Evolutionary conservation across 2,888 invertebrate genomes (phyloP).

Genomic region (Oscheius sp.): DNA sequence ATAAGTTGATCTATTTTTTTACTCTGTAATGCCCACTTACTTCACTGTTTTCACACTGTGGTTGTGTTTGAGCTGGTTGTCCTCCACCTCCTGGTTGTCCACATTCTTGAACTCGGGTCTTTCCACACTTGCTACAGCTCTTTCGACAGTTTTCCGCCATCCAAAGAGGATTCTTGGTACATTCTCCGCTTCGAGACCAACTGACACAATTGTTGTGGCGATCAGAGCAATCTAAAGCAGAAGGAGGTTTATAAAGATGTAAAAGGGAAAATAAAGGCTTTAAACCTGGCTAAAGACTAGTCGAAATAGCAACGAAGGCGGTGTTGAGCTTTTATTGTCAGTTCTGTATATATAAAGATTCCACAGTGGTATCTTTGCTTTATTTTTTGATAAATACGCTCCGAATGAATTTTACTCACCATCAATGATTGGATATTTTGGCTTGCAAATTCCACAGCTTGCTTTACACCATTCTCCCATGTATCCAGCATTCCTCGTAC

Average conservation of each 20-base stretch:
- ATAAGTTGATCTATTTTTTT: too few species aligned
- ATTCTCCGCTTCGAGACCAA: conserved; percentile 57
- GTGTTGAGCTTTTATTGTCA: too few species aligned
- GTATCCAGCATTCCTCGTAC: conserved; percentile 57
- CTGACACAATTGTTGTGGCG: conserved; percentile 47
- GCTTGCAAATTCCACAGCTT: conserved; percentile 54
- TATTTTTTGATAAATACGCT: too few species aligned
- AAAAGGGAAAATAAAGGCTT: too few species aligned
- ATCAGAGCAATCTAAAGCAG: conserved; percentile 56
- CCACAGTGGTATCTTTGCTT: too few species aligned
- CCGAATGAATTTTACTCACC: conserved; percentile 11
- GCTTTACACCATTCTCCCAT: conserved; percentile 64
- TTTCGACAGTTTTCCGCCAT: conserved; percentile 65
- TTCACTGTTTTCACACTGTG: conserved; percentile 18
- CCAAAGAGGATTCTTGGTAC: conserved; percentile 59
- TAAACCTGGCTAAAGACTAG: too few species aligned
- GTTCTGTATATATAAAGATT: too few species aligned
- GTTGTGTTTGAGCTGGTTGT: conserved; percentile 9
- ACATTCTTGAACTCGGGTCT: conserved; percentile 54
- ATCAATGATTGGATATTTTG: conserved; percentile 39
- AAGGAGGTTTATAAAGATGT: too few species aligned
- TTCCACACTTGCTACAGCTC: conserved; percentile 56
- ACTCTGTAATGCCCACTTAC: not conserved
- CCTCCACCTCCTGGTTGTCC: conserved; percentile 32
- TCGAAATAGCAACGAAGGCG: too few species aligned